A percentile compares a stretch with the other conserved stretches of the same genome.
phyloP scores from a whole-genome alignment of 2,113 vertebrate genomes.

The Phalacrocorax aristotelis region DNA sequence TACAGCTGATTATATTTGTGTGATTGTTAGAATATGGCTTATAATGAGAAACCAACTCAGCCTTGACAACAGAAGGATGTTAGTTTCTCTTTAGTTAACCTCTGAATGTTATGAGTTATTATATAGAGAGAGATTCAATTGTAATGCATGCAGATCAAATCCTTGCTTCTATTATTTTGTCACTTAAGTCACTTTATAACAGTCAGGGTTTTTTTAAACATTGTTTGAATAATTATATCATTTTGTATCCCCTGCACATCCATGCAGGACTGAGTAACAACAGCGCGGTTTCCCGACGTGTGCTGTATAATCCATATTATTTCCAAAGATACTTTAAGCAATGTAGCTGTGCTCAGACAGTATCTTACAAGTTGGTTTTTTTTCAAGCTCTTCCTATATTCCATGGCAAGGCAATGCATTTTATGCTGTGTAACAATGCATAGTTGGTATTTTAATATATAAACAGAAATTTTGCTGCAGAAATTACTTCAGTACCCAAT shows the following conservation, averaged over 20 bases:
- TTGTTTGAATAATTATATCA: background rate
- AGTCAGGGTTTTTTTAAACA: background rate
- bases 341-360: background rate
- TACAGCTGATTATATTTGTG: background rate
- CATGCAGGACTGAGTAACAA: background rate
- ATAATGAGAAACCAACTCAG: conserved; percentile 41
- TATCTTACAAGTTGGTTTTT: background rate
- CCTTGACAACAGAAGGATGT: background rate
- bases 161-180: background rate
- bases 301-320: background rate
- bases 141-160: background rate
- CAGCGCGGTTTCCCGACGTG: rapidly evolving
- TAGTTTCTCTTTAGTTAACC: conserved; percentile 44
- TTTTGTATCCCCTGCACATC: background rate
- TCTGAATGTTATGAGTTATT: conserved; percentile 2
- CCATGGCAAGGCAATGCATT: background rate
- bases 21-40: background rate
- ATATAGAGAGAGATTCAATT: background rate
- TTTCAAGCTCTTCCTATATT: background rate
- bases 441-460: background rate
- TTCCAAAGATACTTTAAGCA: background rate
- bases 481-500: background rate
- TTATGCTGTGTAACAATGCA: background rate
- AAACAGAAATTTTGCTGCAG: background rate
- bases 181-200: background rate